A percentile compares a stretch with the other conserved stretches of the same genome.
Conservation (phyloP, 2,888 invertebrate genomes). For the Drosophila pegasa region DNA sequence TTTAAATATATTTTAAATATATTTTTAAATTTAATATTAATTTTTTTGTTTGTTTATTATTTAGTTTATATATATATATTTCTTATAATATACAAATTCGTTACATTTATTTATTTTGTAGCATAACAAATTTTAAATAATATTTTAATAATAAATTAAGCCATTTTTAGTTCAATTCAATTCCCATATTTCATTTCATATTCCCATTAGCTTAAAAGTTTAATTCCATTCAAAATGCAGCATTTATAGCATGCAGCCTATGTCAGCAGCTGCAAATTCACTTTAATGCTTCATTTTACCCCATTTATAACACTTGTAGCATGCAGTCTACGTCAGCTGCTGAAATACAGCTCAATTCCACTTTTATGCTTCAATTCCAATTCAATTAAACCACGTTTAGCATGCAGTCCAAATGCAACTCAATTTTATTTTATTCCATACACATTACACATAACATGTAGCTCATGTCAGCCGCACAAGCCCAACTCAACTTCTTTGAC, state of each 20-base stretch:
- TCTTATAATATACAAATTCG: constrained; percentile 4
- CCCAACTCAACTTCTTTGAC: too few relatives aligned
- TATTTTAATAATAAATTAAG: background rate
- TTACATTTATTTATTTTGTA: background rate
- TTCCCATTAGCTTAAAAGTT: background rate
- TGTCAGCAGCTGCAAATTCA: too few relatives aligned
- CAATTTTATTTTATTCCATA: too few relatives aligned
- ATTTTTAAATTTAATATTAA: background rate
- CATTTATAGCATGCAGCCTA: background rate
- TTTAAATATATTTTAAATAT: too few relatives aligned
- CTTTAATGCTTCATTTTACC: too few relatives aligned
- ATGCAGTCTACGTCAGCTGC: background rate
- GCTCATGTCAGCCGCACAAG: too few relatives aligned
- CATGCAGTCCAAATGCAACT: too few relatives aligned
- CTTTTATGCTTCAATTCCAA: too few relatives aligned
- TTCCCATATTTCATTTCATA: background rate
- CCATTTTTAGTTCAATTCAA: background rate
- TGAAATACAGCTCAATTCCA: too few relatives aligned
- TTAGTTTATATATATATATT: background rate
- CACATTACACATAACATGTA: too few relatives aligned
- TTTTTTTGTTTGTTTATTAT: too few relatives aligned
- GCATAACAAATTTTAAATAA: background rate
- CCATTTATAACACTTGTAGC: background rate
- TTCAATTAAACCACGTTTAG: too few relatives aligned
- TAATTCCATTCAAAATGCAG: background rate